Evolutionary conservation across 1,140 invertebrate genomes (phyloP), one percentile per base, ranked within the genome.

Genomic region (Eupristina koningsbergeri): DNA sequence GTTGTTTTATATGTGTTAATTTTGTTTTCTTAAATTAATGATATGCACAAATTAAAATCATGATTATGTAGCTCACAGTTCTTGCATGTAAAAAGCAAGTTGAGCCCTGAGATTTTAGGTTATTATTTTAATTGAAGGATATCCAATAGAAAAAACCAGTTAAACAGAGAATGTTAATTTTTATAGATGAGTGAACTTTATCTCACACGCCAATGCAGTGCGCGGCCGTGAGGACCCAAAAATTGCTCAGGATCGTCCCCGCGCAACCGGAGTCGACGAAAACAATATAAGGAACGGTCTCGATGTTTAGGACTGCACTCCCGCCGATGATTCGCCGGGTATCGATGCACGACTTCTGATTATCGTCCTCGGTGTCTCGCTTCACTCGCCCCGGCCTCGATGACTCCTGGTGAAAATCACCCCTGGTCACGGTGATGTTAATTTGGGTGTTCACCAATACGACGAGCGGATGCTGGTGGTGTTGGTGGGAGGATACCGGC

Each of bases 151-250:
- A 53, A 53, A 53, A 53, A 53, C 3, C 3, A 9, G 17, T 53
- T 53, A n/a, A n/a, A n/a, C n/a, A n/a, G n/a, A n/a, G n/a, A n/a
- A n/a, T n/a, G n/a, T n/a, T n/a, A n/a, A n/a, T n/a, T n/a, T n/a
- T n/a, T n/a, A n/a, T n/a, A n/a, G n/a, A n/a, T n/a, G n/a, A n/a
- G n/a, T n/a, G n/a, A n/a, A n/a, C n/a, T n/a, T 71, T 71, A 31
- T 71, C 67, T 71, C 67, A 71, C 67, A n/a, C 17, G 67, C 67
- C 36, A 19, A 77, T 63, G 53, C 75, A 77, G 53, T 77, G 75
- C 9, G 75, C 53, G 29, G 75, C 75, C 8, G 75, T 41, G 22
- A 77, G 17, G 36, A 77, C 15, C 75, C 75, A 77, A 0, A 39
- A 13, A 17, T 77, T 22, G 22, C 75, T 41, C 36, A 77, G 61